Conservation (phyloP, 2,888 invertebrate species). For the Dyspetes luteomarginatus region DNA sequence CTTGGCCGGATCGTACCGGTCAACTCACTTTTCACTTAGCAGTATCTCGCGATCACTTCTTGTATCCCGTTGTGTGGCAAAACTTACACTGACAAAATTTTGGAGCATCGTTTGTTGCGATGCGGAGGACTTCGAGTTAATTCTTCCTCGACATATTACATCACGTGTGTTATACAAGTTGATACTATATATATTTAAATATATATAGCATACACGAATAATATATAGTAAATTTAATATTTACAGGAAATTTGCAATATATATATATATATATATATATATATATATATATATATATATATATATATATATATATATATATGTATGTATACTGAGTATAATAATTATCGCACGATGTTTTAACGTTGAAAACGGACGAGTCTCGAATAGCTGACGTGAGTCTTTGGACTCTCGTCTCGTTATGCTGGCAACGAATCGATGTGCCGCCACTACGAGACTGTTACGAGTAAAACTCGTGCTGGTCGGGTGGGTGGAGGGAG, state of each 20-base stretch:
- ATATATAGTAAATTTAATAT: too few relatives aligned
- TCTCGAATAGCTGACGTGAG: slow-evolving; percentile 1
- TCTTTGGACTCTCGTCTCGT: slow-evolving; percentile 17
- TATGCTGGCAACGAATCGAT: slow-evolving; percentile 20
- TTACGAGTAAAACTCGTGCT: neutral
- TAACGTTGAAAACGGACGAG: slow-evolving; percentile 4
- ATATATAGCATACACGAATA: too few relatives aligned
- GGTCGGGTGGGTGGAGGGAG: neutral
- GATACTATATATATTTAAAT: neutral
- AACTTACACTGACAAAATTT: slow-evolving; percentile 16
- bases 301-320: neutral
- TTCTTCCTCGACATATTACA: slow-evolving; percentile 12
- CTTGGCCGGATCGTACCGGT: neutral
- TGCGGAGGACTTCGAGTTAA: too few relatives aligned
- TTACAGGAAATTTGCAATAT: too few relatives aligned
- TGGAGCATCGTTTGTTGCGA: neutral
- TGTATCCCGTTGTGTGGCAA: neutral
- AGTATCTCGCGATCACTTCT: neutral
- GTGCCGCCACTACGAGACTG: slow-evolving; percentile 23
- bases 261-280: neutral
- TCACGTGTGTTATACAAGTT: neutral
- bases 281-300: neutral
- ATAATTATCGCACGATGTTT: neutral
- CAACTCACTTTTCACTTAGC: neutral
- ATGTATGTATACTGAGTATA: neutral